phyloP scores from a whole-genome alignment of 2,113 vertebrate genomes.

The Eptesicus fuscus region DNA sequence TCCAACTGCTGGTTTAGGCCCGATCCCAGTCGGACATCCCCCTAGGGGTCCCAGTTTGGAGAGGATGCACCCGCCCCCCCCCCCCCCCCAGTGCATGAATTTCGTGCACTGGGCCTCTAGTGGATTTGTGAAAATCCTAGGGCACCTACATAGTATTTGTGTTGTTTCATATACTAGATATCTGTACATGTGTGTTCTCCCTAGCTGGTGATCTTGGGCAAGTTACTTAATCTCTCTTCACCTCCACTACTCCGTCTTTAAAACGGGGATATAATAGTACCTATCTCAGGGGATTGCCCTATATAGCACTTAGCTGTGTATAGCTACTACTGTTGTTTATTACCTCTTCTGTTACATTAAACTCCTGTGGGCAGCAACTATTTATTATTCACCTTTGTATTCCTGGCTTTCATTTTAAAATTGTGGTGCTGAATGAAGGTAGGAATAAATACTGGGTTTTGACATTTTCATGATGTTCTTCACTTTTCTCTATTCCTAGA shows the following conservation, averaged over 20 bases:
- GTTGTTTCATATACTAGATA: not conserved
- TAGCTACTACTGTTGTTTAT: not conserved
- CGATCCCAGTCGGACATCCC: too few relatives aligned
- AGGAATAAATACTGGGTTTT: not conserved
- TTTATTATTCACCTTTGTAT: not conserved
- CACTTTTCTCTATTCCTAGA: not conserved
- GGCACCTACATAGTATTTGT: not conserved
- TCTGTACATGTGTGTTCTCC: not conserved
- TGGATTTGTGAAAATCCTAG: not conserved
- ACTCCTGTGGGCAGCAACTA: not conserved
- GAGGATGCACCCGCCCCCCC: too few relatives aligned
- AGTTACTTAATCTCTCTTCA: not conserved
- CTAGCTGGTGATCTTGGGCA: not conserved
- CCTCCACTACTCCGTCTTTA: not conserved
- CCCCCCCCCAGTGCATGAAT: too few relatives aligned
- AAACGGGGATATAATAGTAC: not conserved
- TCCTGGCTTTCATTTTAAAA: not conserved
- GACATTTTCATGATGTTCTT: not conserved
- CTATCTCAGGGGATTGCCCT: not conserved
- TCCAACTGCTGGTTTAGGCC: too few relatives aligned
- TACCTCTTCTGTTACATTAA: not conserved
- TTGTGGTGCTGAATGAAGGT: not conserved
- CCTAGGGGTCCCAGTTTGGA: too few relatives aligned
- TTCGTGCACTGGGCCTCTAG: too few relatives aligned
- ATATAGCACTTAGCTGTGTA: not conserved